These are phyloP conservation scores for Microtus ochrogaster DNA, from an alignment of 2,113 vertebrate species.

Conservation along the genomic window DNA sequence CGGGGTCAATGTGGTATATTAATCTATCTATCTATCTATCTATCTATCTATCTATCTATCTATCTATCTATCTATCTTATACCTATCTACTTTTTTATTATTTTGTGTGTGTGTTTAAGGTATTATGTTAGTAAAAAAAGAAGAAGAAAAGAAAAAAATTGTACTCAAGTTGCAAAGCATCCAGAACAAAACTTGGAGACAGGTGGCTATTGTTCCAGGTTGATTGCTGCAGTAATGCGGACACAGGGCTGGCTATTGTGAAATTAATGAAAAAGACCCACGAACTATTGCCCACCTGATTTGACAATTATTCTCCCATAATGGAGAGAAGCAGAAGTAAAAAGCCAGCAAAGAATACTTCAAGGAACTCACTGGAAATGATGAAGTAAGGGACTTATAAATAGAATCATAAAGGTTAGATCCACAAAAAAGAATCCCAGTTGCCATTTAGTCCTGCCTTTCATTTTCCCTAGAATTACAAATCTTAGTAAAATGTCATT, in stretches of 20 bases:
- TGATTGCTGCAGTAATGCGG: constrained; percentile 33
- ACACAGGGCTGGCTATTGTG: constrained; percentile 32
- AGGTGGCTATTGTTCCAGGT: background rate
- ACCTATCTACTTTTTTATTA: background rate
- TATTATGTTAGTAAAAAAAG: background rate
- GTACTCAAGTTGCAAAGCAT: constrained; percentile 45
- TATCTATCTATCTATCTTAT: background rate
- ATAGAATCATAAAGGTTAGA: constrained; percentile 47
- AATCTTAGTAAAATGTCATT: constrained; percentile 10
- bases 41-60: background rate
- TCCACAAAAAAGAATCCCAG: constrained; percentile 26
- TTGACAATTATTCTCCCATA: constrained; percentile 46
- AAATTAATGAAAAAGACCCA: constrained; percentile 59
- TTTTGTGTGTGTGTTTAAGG: constrained; percentile 36
- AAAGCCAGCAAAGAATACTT: constrained; percentile 15
- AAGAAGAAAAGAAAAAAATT: background rate
- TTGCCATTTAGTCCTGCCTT: constrained; percentile 24
- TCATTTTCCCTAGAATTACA: constrained; percentile 37
- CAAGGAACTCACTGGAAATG: constrained; percentile 36
- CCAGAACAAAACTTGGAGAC: constrained; percentile 45
- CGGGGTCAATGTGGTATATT: background rate
- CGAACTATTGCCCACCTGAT: background rate
- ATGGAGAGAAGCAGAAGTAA: constrained; percentile 56
- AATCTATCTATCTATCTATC: background rate
- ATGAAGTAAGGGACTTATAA: constrained; percentile 45